A percentile compares a stretch with the other conserved stretches of the same genome.
Conservation (phyloP, 2,797 vertebrate species). For the Alcedo atthis region DNA sequence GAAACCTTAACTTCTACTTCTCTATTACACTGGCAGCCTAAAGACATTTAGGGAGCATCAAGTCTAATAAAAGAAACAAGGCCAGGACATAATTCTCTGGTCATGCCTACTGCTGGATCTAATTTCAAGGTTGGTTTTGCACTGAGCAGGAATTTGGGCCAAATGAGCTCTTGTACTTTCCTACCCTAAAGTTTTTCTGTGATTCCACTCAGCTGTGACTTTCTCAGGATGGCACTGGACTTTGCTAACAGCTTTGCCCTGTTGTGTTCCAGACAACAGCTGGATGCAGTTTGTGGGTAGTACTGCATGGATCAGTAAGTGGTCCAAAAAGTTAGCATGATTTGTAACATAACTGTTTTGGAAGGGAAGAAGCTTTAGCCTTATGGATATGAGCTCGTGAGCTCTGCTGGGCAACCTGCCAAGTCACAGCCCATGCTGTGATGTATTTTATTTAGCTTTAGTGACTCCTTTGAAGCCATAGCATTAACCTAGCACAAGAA, state of each 20-base stretch:
- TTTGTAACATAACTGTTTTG: background rate
- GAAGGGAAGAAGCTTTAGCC: background rate
- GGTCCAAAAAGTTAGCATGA: background rate
- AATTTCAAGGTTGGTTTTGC: background rate
- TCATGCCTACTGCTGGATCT: background rate
- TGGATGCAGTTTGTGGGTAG: background rate
- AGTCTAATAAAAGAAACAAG: background rate
- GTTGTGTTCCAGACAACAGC: background rate
- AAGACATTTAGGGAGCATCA: background rate
- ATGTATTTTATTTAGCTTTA: background rate
- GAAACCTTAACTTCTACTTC: background rate
- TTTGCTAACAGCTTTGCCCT: background rate
- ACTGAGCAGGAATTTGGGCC: background rate
- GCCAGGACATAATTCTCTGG: background rate
- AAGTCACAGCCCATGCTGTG: background rate
- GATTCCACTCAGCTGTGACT: background rate
- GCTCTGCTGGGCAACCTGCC: background rate
- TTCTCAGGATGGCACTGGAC: background rate
- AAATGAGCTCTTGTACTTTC: background rate
- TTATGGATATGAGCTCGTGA: background rate
- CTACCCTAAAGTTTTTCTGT: background rate
- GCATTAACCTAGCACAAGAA: background rate
- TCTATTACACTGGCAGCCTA: background rate
- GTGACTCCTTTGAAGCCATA: background rate
- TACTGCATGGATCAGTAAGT: background rate